These are phyloP conservation scores for Euzophera pinguis DNA, from an alignment of 2,888 invertebrate genomes.

Conservation along the genomic window DNA sequence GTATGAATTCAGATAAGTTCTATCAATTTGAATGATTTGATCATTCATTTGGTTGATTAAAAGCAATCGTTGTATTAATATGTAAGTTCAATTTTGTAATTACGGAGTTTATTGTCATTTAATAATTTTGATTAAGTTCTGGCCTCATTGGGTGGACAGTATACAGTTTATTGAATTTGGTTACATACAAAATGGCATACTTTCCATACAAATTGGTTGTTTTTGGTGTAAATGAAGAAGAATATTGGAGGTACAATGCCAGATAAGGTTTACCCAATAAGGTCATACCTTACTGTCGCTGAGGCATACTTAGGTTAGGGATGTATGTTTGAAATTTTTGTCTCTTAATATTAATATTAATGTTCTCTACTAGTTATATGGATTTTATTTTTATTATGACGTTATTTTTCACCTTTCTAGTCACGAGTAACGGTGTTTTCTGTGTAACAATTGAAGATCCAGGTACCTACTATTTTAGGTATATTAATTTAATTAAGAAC, in stretches of 20 bases:
- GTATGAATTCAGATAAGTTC: conserved; percentile 14
- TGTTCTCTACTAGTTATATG: conserved; percentile 59
- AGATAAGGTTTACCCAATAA: no score
- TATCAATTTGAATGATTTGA: not conserved
- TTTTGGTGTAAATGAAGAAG: no score
- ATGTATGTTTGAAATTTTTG: conserved; percentile 42
- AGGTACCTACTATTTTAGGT: not conserved
- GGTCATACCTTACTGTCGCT: conserved; percentile 24
- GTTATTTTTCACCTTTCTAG: conserved; percentile 65
- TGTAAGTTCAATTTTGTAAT: conserved; percentile 8
- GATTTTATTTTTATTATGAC: conserved; percentile 52
- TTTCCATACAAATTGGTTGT: no score
- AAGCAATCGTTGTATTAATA: conserved; percentile 28
- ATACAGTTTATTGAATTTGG: no score
- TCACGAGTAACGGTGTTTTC: conserved; percentile 68
- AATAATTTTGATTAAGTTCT: conserved; percentile 26
- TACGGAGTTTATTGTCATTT: conserved; percentile 4
- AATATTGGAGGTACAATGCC: no score
- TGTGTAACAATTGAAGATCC: conserved; percentile 42
- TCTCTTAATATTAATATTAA: conserved; percentile 53
- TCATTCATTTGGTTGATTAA: conserved; percentile 20
- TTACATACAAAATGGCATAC: no score
- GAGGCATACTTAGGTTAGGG: conserved; percentile 45
- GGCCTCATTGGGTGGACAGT: no score
- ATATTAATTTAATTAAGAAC: no score